phyloP scores from a whole-genome alignment of 2,888 invertebrate species.

The Muscina levida region DNA sequence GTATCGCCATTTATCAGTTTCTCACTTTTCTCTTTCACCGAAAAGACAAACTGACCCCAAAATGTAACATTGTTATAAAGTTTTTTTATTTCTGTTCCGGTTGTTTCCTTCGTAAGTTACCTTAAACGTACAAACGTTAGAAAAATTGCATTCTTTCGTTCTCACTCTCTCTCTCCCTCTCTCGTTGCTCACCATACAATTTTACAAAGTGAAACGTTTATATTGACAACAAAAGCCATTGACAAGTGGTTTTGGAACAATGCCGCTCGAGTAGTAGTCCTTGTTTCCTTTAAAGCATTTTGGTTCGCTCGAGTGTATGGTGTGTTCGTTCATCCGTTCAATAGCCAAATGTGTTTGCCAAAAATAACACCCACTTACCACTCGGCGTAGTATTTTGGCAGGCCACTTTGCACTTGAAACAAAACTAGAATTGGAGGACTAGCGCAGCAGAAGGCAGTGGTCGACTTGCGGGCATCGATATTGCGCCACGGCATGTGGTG shows the following conservation, averaged over 20 bases:
- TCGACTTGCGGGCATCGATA: slow-evolving; percentile 44
- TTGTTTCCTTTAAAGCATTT: slow-evolving; percentile 43
- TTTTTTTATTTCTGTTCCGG: background rate
- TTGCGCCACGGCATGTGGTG: slow-evolving; percentile 45
- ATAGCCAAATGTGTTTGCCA: slow-evolving; percentile 49
- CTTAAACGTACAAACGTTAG: background rate
- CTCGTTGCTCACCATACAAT: background rate
- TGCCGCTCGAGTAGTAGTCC: slow-evolving; percentile 57
- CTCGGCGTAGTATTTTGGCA: background rate
- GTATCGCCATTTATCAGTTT: too few relatives aligned
- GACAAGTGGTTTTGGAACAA: slow-evolving; percentile 66
- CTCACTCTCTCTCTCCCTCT: too few relatives aligned
- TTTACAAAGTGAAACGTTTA: slow-evolving; percentile 20
- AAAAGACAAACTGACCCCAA: slow-evolving; percentile 18
- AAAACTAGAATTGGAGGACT: background rate
- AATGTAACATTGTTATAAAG: background rate
- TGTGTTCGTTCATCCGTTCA: slow-evolving; percentile 21
- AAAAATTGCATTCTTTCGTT: background rate
- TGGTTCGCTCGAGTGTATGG: too few relatives aligned
- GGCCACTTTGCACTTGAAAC: slow-evolving; percentile 44
- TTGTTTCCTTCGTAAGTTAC: too few relatives aligned
- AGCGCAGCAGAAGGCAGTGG: slow-evolving; percentile 35
- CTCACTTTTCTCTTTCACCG: background rate
- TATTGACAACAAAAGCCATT: slow-evolving; percentile 47
- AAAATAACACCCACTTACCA: slow-evolving; percentile 44